Conservation (phyloP, 92 coral and sea anemone species). For the Chrysogorgia sp. region DNA sequence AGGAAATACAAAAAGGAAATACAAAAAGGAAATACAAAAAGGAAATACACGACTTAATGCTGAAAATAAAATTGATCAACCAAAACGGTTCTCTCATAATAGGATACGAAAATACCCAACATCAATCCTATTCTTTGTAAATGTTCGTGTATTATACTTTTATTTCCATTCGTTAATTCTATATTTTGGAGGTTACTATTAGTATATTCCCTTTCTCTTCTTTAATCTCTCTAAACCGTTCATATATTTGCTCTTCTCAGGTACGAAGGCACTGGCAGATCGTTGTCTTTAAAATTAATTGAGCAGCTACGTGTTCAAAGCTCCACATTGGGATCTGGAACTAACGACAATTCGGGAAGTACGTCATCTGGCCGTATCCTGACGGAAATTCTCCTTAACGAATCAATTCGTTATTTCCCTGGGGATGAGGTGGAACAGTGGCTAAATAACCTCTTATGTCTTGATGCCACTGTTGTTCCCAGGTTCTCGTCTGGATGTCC, state of each 20-base stretch:
- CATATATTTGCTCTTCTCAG: conserved; percentile 42
- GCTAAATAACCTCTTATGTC: conserved; percentile 81
- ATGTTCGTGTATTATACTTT: neutral
- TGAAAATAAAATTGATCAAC: no score
- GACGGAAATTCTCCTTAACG: conserved; percentile 77
- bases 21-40: no score
- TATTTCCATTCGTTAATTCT: neutral
- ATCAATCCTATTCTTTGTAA: no score
- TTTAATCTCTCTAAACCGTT: neutral
- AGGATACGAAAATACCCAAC: no score
- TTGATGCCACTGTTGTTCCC: conserved; percentile 93
- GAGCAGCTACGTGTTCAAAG: conserved; percentile 89
- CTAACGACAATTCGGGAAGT: conserved; percentile 48
- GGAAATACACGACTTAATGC: no score
- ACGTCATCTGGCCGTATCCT: conserved; percentile 75
- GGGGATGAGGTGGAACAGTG: conserved; percentile 90
- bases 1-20: no score
- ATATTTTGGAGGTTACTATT: neutral
- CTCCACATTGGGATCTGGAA: conserved; percentile 58
- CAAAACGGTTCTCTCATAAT: no score
- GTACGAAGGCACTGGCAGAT: conserved; percentile 97
- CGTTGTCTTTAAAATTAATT: conserved; percentile 84
- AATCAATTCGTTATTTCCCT: conserved; percentile 93
- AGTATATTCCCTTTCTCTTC: no score
- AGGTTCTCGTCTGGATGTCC: conserved; percentile 83